These are phyloP conservation scores for Ellobius talpinus DNA, from an alignment of 2,113 vertebrate genomes.

Conservation along the genomic window DNA sequence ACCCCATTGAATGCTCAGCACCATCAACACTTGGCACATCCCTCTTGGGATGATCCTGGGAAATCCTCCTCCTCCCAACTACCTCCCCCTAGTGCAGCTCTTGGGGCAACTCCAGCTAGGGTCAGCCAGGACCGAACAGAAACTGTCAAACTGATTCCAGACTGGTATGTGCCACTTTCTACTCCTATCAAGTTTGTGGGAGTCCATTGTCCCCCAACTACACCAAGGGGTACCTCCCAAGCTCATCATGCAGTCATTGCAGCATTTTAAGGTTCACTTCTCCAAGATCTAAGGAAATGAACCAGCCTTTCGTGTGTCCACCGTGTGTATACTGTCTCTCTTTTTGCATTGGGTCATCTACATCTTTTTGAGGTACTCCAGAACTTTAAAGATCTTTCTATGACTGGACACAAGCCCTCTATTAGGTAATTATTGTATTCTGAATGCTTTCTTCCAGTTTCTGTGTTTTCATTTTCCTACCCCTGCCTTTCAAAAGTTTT, in stretches of 20 bases:
- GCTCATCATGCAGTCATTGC: not conserved
- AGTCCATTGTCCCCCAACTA: too few relatives aligned
- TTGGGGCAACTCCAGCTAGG: not conserved
- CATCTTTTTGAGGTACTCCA: not conserved
- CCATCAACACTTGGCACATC: not conserved
- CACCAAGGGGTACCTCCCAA: not conserved
- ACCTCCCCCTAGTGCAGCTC: not conserved
- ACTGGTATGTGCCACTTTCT: too few relatives aligned
- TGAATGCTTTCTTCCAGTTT: too few relatives aligned
- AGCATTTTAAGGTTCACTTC: not conserved
- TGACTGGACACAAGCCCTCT: not conserved
- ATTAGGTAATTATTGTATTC: not conserved
- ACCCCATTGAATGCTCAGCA: not conserved
- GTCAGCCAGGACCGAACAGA: not conserved
- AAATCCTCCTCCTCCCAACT: too few relatives aligned
- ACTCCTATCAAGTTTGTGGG: not conserved
- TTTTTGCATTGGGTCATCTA: too few relatives aligned
- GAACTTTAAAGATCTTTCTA: not conserved
- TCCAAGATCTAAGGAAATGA: accelerated
- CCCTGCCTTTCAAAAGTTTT: not conserved
- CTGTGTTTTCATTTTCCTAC: not conserved
- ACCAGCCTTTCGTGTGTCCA: not conserved
- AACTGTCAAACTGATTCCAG: not conserved
- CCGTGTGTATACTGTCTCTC: accelerated
- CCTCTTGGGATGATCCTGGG: not conserved